phyloP scores from a whole-genome alignment of 2,797 vertebrate species.

The Lepilemur septentrionalis region DNA sequence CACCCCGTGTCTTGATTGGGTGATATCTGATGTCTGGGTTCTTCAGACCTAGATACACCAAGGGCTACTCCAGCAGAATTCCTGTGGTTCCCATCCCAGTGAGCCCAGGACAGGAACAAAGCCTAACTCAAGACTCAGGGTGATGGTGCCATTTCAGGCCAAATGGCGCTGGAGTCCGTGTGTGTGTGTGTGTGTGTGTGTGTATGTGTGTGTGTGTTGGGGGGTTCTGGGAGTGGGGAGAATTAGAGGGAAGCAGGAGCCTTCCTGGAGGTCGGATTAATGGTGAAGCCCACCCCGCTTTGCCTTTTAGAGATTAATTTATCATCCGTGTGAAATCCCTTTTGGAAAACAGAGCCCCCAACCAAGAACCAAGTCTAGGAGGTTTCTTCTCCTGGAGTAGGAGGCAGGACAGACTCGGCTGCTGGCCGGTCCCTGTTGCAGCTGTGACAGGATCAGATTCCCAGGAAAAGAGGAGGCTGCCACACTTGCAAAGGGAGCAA shows the following conservation, averaged over 20 bases:
- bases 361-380: neutral
- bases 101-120: neutral
- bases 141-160: neutral
- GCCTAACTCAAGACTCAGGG: neutral
- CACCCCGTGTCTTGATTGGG: neutral
- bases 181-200: neutral
- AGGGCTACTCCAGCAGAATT: neutral
- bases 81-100: neutral
- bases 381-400: neutral
- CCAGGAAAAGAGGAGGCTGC: neutral
- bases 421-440: neutral
- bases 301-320: neutral
- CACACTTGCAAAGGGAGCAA: neutral
- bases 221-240: neutral
- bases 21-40: neutral
- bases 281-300: neutral
- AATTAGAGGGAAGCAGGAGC: neutral
- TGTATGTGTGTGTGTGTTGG: neutral
- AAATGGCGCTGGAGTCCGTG: neutral
- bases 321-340: neutral
- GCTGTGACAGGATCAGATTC: constrained; percentile 40
- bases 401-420: neutral
- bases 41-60: neutral
- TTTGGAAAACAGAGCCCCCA: neutral
- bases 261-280: neutral